A percentile compares a stretch with the other conserved stretches of the same genome.
Conservation (phyloP, 1,140 invertebrate genomes). For the Mylabris phalerata region DNA sequence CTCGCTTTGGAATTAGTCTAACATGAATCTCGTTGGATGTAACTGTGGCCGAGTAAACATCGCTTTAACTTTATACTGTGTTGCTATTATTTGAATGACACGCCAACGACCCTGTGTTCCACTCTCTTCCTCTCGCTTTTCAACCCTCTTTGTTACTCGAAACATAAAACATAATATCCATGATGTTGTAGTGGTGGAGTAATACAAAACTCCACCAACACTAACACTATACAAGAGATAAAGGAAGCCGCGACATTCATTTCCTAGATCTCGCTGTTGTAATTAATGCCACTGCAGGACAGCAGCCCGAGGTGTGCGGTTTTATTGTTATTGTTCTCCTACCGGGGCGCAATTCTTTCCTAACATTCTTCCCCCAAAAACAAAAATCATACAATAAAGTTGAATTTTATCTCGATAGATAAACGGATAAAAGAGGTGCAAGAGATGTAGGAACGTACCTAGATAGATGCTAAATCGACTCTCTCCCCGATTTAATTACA, state of each 20-base stretch:
- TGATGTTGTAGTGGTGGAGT: no score
- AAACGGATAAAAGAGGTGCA: no score
- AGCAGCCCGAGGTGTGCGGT: constrained; percentile 27
- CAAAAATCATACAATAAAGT: no score
- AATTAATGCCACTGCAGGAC: constrained; percentile 39
- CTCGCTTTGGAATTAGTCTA: constrained; percentile 24
- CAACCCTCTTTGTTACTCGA: not conserved
- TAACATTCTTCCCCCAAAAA: constrained; percentile 20
- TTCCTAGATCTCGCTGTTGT: constrained; percentile 34
- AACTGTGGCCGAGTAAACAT: constrained; percentile 22
- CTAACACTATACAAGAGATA: constrained; percentile 26
- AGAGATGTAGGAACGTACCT: no score
- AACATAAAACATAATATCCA: constrained; percentile 3
- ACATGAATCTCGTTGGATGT: constrained; percentile 23
- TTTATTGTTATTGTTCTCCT: constrained; percentile 21
- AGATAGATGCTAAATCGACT: no score
- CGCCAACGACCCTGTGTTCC: not conserved
- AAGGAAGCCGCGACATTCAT: constrained; percentile 39
- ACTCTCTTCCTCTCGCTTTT: not conserved
- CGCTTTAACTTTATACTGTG: not conserved
- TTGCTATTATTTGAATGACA: constrained; percentile 3
- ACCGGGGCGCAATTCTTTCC: constrained; percentile 28
- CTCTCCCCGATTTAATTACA: no score
- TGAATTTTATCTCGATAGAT: no score
- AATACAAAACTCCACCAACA: constrained; percentile 24